Evolutionary conservation across 2,888 invertebrate species (phyloP), one percentile per base, ranked within the genome.

Genomic region (Noctua fimbriata): DNA sequence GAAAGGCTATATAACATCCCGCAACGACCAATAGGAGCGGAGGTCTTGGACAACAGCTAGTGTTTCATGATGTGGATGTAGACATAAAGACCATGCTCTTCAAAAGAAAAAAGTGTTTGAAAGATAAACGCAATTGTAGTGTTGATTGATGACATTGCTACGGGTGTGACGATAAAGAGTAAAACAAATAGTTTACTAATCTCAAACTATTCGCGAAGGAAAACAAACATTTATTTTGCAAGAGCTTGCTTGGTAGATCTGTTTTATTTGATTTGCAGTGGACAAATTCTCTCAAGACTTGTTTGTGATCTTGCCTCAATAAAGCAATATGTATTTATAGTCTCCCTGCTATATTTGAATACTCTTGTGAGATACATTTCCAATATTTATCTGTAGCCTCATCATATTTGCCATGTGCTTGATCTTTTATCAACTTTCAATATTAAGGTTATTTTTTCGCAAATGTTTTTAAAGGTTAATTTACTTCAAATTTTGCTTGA

Each of bases 381-480:
- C 52, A 78, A 82, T 78, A 82, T 82, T 82, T 73, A 83, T 60
- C 28, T 49, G 28, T 60, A 78, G 28, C 71, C n/a, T 21, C 44
- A 60, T 70, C 44, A 70, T 82, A 73, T 78, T 82, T 83, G 18
- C 69, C 47, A 73, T 52, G 60, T 78, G 69, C 69, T 82, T 73
- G 36, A 28, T 77, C 44, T 82, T 36, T 69, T 52, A 75, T 24
- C 49, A 67, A 21, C 52, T n/a, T 69, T 72, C 18, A 9, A 70
- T 36, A 10, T 32, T 21, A 52, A 21, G 10, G n/a, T 72, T 36
- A 36, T 65, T 71, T 73, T 60, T 21, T 60, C 6, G 28, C 67
- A 81, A 52, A 71, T 49, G 69, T 65, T n/a, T 73, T 10, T 9
- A 52, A 80, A 80, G 66, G 69, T 69, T 63, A 73, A 49, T 63